These are phyloP conservation scores for Osedax fenrisi DNA, from an alignment of 2,888 invertebrate genomes.

Conservation along the genomic window DNA sequence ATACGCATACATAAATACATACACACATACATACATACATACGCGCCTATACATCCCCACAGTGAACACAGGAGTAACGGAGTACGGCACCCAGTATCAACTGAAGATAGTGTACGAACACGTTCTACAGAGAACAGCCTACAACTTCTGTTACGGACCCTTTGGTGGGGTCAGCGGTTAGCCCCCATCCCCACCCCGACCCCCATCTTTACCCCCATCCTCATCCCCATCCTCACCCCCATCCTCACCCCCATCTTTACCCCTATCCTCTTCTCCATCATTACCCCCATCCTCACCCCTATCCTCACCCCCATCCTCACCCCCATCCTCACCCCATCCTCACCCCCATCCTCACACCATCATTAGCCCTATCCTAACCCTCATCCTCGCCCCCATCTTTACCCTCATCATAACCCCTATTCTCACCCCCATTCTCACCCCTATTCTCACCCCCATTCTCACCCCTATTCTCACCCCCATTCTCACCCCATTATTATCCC, in stretches of 20 bases:
- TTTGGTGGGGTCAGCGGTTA: slow-evolving; percentile 65
- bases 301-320: too few relatives aligned
- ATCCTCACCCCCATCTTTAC: not conserved
- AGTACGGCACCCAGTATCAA: slow-evolving; percentile 61
- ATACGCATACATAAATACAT: too few relatives aligned
- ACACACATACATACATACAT: too few relatives aligned
- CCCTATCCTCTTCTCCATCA: slow-evolving; percentile 55
- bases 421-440: too few relatives aligned
- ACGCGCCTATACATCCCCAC: not conserved
- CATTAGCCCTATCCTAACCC: too few relatives aligned
- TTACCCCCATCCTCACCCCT: slow-evolving; percentile 77
- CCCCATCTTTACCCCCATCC: not conserved
- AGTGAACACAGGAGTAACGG: slow-evolving; percentile 61
- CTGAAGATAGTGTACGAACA: slow-evolving; percentile 66
- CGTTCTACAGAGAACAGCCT: slow-evolving; percentile 64
- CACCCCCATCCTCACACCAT: too few relatives aligned
- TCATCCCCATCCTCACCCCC: not conserved
- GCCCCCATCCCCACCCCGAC: slow-evolving; percentile 14
- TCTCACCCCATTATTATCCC: too few relatives aligned
- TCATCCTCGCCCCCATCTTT: too few relatives aligned
- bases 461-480: too few relatives aligned
- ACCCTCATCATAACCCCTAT: too few relatives aligned
- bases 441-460: too few relatives aligned
- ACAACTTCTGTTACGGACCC: slow-evolving; percentile 66
- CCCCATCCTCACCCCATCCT: too few relatives aligned